Percentiles rank a stretch among this genome's conserved stretches.
Conservation (phyloP, 2,113 vertebrate genomes). For the Bos javanicus region DNA sequence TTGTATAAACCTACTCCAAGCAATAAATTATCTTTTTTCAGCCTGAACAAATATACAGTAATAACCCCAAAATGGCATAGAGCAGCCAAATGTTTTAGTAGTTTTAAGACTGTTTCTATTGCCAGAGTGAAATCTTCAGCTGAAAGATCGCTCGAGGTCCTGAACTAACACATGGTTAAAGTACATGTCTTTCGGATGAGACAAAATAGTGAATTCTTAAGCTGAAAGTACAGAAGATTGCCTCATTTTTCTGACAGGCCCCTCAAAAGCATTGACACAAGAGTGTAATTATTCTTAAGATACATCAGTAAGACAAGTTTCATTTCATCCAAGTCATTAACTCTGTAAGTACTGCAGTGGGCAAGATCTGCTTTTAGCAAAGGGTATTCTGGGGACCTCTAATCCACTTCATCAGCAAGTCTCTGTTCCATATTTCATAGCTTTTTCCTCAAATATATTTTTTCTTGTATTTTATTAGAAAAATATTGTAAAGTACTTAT, state of each 20-base stretch:
- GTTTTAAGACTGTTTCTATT: neutral
- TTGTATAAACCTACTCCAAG: neutral
- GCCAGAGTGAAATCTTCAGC: neutral
- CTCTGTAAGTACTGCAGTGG: neutral
- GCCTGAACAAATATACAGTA: neutral
- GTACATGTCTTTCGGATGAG: neutral
- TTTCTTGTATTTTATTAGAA: slow-evolving; percentile 23
- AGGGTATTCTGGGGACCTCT: neutral
- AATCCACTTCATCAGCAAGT: neutral
- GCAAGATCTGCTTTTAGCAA: neutral
- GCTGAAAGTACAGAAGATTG: neutral
- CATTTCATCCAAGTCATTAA: neutral
- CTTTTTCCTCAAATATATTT: neutral
- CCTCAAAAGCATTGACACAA: neutral
- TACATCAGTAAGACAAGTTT: neutral
- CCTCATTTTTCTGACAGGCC: neutral
- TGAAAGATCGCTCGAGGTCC: neutral
- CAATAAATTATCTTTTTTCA: neutral
- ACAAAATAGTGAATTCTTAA: neutral
- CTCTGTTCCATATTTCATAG: neutral
- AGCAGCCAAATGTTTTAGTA: neutral
- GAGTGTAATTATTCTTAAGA: neutral
- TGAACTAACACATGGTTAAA: neutral
- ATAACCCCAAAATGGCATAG: neutral
- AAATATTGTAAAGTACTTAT: neutral